Evolutionary conservation across 2,888 invertebrate genomes (phyloP), one percentile per base, ranked within the genome.

Genomic region (Baccha elongata): DNA sequence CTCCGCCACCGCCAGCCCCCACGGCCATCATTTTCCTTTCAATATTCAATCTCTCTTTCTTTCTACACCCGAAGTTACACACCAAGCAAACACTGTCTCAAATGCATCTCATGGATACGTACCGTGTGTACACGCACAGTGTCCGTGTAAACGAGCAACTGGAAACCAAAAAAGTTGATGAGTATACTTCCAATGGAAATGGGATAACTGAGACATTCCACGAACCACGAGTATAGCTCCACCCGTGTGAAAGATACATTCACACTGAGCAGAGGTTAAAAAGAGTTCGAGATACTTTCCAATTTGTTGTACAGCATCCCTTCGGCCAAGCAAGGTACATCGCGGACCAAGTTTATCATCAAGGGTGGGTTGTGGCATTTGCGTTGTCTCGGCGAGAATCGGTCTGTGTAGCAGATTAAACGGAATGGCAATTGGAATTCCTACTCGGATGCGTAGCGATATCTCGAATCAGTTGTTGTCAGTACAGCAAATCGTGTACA

Each of bases 71-170:
- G 3, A 42, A 67, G 55, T 21, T 46, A 46, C 48, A 37, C 60
- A 37, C 42, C 19, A 23, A 37, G 55, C 64, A 3, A 48, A 29
- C 67, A 60, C 58, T 19, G 3, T 10, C 7, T 1, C 6, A 46
- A 37, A 3, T n/a, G 1, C 5, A 42, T 58, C 64, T 68, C 83
- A 78, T 46, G 50, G 72, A 81, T 46, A 72, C 62, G 21, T 52
- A 17, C 10, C 29, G 67, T 72, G 67, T 46, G 72, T 50, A 85
- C 85, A 85, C 85, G 40, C 37, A 88, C 81, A 86, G 72, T 87
- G 67, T 88, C 60, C 62, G 86, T 88, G 89, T 71, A 86, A 4
- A 8, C 29, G 37, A 37, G 13, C 8, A 60, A 68, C 78, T 83
- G 83, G 83, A 83, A 83, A 29, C 17, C 32, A 13, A 29, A 15